phyloP scores from a whole-genome alignment of 2,888 invertebrate genomes.

The Macaria liturata region DNA sequence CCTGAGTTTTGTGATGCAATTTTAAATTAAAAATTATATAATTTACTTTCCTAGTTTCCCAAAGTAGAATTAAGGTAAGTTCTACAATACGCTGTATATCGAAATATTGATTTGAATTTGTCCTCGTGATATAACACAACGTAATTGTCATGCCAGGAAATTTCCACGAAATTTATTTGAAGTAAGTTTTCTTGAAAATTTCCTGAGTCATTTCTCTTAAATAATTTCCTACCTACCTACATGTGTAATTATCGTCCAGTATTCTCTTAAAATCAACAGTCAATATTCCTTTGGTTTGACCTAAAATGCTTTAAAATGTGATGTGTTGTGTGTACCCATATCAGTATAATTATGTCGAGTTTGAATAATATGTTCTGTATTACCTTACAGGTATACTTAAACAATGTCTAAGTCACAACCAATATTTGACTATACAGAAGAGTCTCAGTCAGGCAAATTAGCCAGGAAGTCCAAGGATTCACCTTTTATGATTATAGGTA shows the following conservation, averaged over 20 bases:
- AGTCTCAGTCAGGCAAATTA: conserved; percentile 82
- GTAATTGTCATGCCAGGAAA: conserved; percentile 15
- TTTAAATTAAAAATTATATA: conserved; percentile 59
- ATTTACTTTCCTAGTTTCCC: conserved; percentile 36
- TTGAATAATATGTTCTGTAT: too few species aligned
- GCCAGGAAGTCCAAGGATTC: conserved; percentile 88
- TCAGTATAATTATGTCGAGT: too few species aligned
- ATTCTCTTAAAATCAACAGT: too few species aligned
- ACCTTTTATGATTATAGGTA: conserved; percentile 89
- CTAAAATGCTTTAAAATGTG: too few species aligned
- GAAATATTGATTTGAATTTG: not conserved
- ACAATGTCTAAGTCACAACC: conserved; percentile 62
- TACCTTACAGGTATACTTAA: conserved; percentile 3
- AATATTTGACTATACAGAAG: conserved; percentile 77
- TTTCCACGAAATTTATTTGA: not conserved
- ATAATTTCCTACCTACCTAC: too few species aligned
- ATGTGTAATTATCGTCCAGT: too few species aligned
- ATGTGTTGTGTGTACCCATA: too few species aligned
- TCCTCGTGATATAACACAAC: conserved; percentile 8
- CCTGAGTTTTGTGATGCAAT: conserved; percentile 58
- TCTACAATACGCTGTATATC: not conserved
- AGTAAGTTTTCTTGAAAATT: too few species aligned
- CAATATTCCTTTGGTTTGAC: too few species aligned
- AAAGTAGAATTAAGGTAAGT: not conserved
- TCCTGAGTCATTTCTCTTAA: too few species aligned